Base-by-base conservation (phyloP, 2,888 invertebrate species). In the Vandiemenella viatica region DNA sequence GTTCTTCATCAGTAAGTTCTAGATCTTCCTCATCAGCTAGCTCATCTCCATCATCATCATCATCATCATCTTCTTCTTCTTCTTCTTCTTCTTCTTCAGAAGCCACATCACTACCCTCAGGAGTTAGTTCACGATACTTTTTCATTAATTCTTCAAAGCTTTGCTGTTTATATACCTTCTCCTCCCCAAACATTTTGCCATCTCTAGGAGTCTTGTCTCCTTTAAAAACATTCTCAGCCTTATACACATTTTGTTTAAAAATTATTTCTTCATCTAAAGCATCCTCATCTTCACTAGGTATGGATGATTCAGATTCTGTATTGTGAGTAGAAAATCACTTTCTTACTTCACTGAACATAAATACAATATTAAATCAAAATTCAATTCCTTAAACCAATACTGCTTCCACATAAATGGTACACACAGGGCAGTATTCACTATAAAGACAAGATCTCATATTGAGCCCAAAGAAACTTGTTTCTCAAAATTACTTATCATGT, bases 41-140 rank as follows among this genome's bases (percentile, higher is more conserved):
- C 3, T 38, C 38, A 16, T 38, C 17, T 53, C 51, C 57, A 46
- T 56, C 57, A 37, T 58, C 59, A n/a, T 55, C 56, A 40, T 59
- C 57, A 10, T 58, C 58, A 46, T 64, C 63, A 43, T 63, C 61
- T 47, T 66, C 65, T 15, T 65, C 65, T 21, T 60, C 59, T 21
- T 54, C 57, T 40, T 55, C 56, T 23, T 52, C 53, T 18, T 55
- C 54, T 22, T 56, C 58, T 26, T 58, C 57, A 19, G 58, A 55
- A 37, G 53, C 57, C 43, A 55, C 52, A 38, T 57, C 32, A 32
- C 32, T 32, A n/a, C 32, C 32, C n/a, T 32, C 32, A 32, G 32
- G 32, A 32, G 32, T 32, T 32, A 32, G n/a, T 44, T 66, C 67
- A 53, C 67, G 69, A 37, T 68, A 68, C 46, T 69, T 69, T 45